A percentile compares a stretch with the other conserved stretches of the same genome.
phyloP scores from a whole-genome alignment of 2,113 vertebrate genomes.

The Gracilinanus agilis region DNA sequence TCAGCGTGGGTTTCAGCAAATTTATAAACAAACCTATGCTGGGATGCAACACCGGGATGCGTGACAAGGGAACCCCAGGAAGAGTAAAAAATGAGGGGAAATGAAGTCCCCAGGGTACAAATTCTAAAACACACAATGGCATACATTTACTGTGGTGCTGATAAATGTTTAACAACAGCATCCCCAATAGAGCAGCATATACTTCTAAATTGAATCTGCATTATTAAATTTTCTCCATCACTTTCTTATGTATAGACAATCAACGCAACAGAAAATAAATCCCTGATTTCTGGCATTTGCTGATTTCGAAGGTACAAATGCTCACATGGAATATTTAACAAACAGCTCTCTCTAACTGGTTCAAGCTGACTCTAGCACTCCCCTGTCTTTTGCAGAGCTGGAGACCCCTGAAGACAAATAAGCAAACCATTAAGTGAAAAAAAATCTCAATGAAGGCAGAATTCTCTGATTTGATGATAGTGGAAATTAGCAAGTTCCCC shows the following conservation, averaged over 20 bases:
- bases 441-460: too few relatives aligned
- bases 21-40: too few relatives aligned
- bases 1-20: too few relatives aligned
- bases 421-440: neutral
- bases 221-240: neutral
- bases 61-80: too few relatives aligned
- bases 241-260: neutral
- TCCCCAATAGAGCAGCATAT: too few relatives aligned
- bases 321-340: neutral
- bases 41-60: too few relatives aligned
- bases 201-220: neutral
- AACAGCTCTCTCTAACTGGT: neutral
- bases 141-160: too few relatives aligned
- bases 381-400: neutral
- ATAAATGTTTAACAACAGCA: too few relatives aligned
- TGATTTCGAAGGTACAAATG: neutral
- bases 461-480: neutral
- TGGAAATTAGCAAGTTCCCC: neutral
- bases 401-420: neutral
- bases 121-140: too few relatives aligned
- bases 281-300: neutral
- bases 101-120: too few relatives aligned
- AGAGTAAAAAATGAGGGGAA: too few relatives aligned
- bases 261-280: neutral
- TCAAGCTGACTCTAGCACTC: neutral